phyloP scores from a whole-genome alignment of 35 echinoderm and acorn worm species.

The Heliocidaris erythrogramma region DNA sequence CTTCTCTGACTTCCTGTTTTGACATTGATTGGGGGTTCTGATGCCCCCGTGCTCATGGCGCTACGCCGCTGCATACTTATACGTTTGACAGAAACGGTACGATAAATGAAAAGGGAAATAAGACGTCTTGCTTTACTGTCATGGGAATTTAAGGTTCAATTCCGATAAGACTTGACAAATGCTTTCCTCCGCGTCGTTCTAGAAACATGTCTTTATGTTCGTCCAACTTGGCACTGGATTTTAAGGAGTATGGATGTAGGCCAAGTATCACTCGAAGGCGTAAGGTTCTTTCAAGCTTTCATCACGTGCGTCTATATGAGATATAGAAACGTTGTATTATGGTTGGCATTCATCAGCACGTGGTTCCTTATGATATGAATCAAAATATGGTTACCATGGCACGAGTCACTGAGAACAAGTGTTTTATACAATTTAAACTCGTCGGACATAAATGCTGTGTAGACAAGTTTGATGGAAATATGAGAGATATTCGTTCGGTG shows the following conservation, averaged over 20 bases:
- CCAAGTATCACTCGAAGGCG: background rate
- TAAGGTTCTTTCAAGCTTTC: background rate
- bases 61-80: background rate
- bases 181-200: background rate
- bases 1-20: background rate
- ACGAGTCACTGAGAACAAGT: background rate
- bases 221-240: background rate
- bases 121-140: background rate
- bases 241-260: background rate
- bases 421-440: background rate
- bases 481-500: too few species aligned
- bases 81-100: background rate
- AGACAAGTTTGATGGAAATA: background rate
- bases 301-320: background rate
- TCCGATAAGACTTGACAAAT: background rate
- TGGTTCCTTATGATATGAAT: conserved; percentile 10
- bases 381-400: background rate
- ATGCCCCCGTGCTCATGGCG: background rate
- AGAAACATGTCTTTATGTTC: background rate
- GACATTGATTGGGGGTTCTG: background rate
- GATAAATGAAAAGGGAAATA: background rate
- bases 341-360: background rate
- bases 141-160: background rate
- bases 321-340: background rate
- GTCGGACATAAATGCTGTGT: background rate